Evolutionary conservation across 2,888 invertebrate genomes (phyloP).

Genomic region (Amblyjoppa fuscipennis): DNA sequence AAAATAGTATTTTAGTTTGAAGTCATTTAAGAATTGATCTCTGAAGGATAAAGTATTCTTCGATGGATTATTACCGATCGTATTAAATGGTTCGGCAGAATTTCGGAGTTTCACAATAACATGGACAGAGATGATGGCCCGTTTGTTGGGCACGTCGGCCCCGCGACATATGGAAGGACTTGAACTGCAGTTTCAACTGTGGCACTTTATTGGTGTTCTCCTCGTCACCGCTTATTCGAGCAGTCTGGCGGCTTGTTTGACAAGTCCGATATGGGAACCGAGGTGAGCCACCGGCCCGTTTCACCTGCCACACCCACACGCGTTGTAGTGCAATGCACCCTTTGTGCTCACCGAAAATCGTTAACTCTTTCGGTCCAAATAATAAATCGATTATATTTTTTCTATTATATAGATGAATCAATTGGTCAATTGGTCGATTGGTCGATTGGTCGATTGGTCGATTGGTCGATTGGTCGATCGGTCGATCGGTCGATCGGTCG

Average conservation of each 20-base stretch:
- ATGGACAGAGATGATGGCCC: conserved; percentile 76
- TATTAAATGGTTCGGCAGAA: conserved; percentile 66
- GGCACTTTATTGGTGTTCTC: conserved; percentile 79
- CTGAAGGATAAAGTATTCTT: not conserved
- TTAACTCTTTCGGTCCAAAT: no score
- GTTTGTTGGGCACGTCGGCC: conserved; percentile 75
- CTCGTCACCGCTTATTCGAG: conserved; percentile 80
- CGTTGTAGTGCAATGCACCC: not conserved
- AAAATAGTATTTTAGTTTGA: no score
- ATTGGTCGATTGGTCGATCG: no score
- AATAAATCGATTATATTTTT: not conserved
- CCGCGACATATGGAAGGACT: conserved; percentile 70
- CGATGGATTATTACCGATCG: not conserved
- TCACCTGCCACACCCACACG: not conserved
- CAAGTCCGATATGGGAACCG: conserved; percentile 77
- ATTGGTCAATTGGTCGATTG: no score
- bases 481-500: no score
- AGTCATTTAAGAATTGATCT: not conserved
- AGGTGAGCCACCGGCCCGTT: conserved; percentile 71
- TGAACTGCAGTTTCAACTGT: conserved; percentile 76
- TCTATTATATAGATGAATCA: no score
- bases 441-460: no score
- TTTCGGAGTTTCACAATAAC: conserved; percentile 75
- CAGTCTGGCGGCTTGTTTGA: conserved; percentile 79
- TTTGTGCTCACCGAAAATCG: not conserved